Evolutionary conservation across 2,888 invertebrate species (phyloP), one percentile per base, ranked within the genome.

Genomic region (Adineta ricciae): DNA sequence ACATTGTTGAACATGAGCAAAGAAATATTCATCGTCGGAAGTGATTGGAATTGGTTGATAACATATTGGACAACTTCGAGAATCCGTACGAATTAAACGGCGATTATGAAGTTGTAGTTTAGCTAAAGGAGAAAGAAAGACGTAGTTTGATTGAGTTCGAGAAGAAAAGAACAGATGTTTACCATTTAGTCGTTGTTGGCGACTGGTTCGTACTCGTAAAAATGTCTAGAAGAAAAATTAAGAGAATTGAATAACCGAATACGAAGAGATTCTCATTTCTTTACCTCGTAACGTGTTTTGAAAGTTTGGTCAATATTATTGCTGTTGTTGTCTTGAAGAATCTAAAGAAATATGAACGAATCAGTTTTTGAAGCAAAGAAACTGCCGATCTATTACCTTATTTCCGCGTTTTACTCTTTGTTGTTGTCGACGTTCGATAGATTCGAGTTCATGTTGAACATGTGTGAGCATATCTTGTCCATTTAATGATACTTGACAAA

Each of bases 31-130:
- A 1, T 78, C 78, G n/a, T 78, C 78, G 24, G 38, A 24, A 78
- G 19, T 41, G 4, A 41, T 78, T 41, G 41, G 38, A 41, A 78
- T 41, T 32, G 24, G 4, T 78, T 78, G 78, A 78, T 78, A 78
- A 78, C 78, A 78, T 41, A 78, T 78, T 24, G 78, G 78, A 78
- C 78, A 78, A 78, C 41, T 78, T 78, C 78, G 78, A 24, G 78
- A 41, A 41, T 78, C 78, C 27, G 27, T 64, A 78, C 78, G 78
- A 41, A 38, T 78, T n/a, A 21, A 24, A 41, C 78, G 78, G n/a
- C 78, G 78, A 64, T 64, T 32, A 78, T 78, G 78, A 3, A 78
- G 14, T 78, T 78, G 78, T 64, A 64, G 5, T 78, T 41, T 41
- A 41, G 78, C 73, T 73, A n/a, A n/a, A n/a, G n/a, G n/a, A n/a